phyloP scores from a whole-genome alignment of 2,113 vertebrate genomes.

The Dicaeum eximium region DNA sequence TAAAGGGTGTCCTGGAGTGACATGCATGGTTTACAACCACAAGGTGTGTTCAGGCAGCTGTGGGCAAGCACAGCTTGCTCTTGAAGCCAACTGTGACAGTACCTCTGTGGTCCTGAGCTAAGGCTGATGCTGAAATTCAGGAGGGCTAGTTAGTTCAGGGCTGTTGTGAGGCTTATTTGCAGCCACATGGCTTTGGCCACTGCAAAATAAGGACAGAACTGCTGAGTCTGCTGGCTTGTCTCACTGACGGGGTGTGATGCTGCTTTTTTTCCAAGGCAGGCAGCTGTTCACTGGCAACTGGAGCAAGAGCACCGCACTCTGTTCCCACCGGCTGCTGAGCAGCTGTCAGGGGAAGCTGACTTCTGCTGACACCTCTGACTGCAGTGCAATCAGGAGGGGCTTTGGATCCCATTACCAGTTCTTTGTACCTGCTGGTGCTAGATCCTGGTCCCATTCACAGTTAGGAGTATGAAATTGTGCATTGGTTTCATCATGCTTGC shows the following conservation, averaged over 20 bases:
- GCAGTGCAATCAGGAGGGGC: neutral
- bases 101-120: neutral
- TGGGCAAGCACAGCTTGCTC: neutral
- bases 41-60: neutral
- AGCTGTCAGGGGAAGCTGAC: neutral
- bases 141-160: neutral
- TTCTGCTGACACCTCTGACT: neutral
- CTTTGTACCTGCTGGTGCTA: neutral
- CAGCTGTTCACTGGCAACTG: slow-evolving; percentile 28
- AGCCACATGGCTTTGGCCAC: neutral
- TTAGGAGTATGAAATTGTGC: neutral
- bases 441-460: neutral
- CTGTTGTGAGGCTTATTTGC: neutral
- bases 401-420: neutral
- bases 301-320: neutral
- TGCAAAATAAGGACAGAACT: neutral
- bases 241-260: neutral
- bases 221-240: neutral
- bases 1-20: neutral
- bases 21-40: too few relatives aligned
- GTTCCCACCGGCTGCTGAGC: neutral
- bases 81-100: neutral
- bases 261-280: neutral
- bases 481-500: neutral
- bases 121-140: neutral